Conservation (phyloP, 2,797 vertebrate species). For the Sebastes minor region DNA sequence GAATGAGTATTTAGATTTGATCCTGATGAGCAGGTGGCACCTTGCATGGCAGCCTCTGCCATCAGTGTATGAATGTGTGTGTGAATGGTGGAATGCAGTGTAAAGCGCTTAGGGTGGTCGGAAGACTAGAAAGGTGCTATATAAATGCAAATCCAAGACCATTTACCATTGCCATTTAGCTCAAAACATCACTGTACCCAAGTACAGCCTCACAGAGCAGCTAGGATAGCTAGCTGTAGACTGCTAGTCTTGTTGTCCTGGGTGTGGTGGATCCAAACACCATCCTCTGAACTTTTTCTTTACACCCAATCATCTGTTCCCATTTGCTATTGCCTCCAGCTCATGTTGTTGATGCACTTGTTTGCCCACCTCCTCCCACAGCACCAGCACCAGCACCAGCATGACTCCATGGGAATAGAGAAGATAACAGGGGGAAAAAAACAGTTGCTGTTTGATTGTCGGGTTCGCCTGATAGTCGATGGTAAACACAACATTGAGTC, state of each 20-base stretch:
- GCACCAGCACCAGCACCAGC: background rate
- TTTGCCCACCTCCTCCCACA: background rate
- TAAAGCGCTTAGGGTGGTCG: too few species aligned
- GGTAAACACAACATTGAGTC: background rate
- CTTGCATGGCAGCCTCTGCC: too few species aligned
- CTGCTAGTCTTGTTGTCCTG: background rate
- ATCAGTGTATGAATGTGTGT: too few species aligned
- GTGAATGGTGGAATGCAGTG: too few species aligned
- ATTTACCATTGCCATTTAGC: too few species aligned
- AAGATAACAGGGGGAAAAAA: background rate
- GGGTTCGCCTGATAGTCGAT: background rate
- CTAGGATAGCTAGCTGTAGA: background rate
- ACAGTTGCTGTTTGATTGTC: background rate
- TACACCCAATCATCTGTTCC: background rate
- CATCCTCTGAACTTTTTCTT: background rate
- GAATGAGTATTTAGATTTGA: too few species aligned
- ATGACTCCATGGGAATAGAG: background rate
- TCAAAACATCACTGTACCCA: too few species aligned
- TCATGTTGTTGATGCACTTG: background rate
- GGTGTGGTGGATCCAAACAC: background rate
- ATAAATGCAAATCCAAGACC: too few species aligned
- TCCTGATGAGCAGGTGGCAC: too few species aligned
- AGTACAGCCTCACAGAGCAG: background rate
- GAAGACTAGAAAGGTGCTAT: too few species aligned
- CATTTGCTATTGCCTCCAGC: conserved; percentile 1